Evolutionary conservation across 2,888 invertebrate species (phyloP).

Genomic region (Pyrocoelia pectoralis): DNA sequence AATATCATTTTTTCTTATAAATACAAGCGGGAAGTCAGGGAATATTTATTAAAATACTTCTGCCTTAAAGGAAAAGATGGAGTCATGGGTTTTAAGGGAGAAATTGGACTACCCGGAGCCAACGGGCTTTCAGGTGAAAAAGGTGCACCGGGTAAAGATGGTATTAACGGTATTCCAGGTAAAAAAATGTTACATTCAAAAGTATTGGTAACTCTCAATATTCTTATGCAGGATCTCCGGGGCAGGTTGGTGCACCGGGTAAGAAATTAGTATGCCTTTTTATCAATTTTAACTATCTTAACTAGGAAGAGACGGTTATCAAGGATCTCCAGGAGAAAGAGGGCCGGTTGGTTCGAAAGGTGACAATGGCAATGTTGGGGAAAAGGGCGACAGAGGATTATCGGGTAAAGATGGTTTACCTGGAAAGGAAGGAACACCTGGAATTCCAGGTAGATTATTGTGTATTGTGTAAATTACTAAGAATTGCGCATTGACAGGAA

Average conservation of each 20-base stretch:
- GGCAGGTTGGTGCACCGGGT: not conserved
- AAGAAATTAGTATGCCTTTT: not conserved
- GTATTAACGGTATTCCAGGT: conserved; percentile 5
- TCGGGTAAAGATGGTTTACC: no score
- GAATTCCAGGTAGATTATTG: no score
- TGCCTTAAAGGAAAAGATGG: no score
- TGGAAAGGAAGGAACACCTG: no score
- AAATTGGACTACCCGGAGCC: not conserved
- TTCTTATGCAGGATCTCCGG: not conserved
- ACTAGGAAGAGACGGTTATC: not conserved
- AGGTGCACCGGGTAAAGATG: not conserved
- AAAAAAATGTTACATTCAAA: not conserved
- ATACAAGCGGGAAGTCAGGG: no score
- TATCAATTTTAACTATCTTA: no score
- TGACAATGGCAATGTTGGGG: no score
- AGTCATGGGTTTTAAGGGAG: not conserved
- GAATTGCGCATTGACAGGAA: no score
- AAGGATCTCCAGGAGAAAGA: not conserved
- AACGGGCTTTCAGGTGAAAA: not conserved
- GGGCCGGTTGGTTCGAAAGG: not conserved
- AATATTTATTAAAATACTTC: no score
- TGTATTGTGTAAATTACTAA: no score
- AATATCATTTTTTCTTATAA: no score
- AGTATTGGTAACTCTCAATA: not conserved
- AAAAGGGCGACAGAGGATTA: no score